Percentiles rank a stretch among this genome's conserved stretches.
Evolutionary conservation across 2,888 invertebrate species (phyloP).

Genomic region (Caenorhabditis sp.): DNA sequence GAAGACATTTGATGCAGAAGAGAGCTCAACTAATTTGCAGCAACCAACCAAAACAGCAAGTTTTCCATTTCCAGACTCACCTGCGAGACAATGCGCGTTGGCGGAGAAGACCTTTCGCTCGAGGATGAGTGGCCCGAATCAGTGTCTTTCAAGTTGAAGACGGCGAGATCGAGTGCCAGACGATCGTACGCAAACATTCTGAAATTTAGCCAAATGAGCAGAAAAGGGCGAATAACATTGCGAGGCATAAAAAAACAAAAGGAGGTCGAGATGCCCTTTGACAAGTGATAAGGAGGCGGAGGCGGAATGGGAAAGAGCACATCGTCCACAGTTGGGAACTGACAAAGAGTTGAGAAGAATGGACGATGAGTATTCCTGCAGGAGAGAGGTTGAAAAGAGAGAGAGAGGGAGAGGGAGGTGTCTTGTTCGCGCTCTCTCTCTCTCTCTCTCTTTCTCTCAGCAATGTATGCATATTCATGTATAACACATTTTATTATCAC

Average conservation of each 20-base stretch:
- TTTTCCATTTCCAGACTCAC: conserved; percentile 1
- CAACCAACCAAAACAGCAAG: neutral
- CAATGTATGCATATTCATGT: conserved; percentile 45
- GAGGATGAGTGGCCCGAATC: conserved; percentile 29
- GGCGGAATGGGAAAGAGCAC: neutral
- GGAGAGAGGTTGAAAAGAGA: conserved; percentile 1
- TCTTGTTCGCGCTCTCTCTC: too few species aligned
- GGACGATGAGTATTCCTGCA: neutral
- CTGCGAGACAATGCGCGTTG: conserved; percentile 32
- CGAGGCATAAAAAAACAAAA: conserved; percentile 1
- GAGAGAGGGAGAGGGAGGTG: conserved; percentile 17
- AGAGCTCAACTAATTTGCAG: neutral
- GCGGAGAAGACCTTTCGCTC: conserved; percentile 32
- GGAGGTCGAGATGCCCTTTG: conserved; percentile 14
- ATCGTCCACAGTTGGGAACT: neutral
- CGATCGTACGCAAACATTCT: conserved; percentile 78
- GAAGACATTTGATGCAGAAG: neutral
- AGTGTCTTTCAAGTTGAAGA: conserved; percentile 57
- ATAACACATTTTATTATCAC: conserved; percentile 45
- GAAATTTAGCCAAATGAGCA: neutral
- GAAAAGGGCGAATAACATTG: conserved; percentile 7
- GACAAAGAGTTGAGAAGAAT: neutral
- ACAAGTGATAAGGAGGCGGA: conserved; percentile 4
- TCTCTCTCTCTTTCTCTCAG: neutral
- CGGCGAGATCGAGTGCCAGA: conserved; percentile 74